phyloP scores from a whole-genome alignment of 2,113 vertebrate species.

The Meleagris gallopavo region DNA sequence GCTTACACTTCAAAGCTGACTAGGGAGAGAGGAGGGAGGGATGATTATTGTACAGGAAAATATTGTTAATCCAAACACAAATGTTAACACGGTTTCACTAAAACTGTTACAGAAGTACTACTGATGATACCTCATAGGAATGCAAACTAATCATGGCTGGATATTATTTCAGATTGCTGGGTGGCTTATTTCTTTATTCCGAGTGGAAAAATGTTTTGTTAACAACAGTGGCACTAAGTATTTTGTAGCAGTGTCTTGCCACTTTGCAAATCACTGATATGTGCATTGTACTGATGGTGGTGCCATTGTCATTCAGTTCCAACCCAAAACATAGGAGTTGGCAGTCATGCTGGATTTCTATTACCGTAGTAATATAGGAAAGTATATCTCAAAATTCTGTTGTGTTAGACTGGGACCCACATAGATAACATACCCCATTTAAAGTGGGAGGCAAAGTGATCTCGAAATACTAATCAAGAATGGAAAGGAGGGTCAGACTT shows the following conservation, averaged over 20 bases:
- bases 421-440: background rate
- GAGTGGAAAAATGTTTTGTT: fast-evolving
- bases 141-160: background rate
- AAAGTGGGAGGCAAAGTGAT: background rate
- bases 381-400: background rate
- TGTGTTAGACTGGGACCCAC: background rate
- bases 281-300: background rate
- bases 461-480: background rate
- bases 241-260: background rate
- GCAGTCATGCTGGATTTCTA: background rate
- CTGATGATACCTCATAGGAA: background rate
- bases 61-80: background rate
- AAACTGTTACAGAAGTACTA: background rate
- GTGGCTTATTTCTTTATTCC: background rate
- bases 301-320: background rate
- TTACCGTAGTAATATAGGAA: background rate
- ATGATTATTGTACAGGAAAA: background rate
- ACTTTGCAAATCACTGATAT: background rate
- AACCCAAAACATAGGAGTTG: background rate
- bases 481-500: background rate
- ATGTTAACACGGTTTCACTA: background rate
- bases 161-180: background rate
- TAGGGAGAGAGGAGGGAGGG: background rate
- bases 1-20: background rate
- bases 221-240: no score